Conservation (phyloP, 1,140 invertebrate genomes). For the Drosophila erecta region DNA sequence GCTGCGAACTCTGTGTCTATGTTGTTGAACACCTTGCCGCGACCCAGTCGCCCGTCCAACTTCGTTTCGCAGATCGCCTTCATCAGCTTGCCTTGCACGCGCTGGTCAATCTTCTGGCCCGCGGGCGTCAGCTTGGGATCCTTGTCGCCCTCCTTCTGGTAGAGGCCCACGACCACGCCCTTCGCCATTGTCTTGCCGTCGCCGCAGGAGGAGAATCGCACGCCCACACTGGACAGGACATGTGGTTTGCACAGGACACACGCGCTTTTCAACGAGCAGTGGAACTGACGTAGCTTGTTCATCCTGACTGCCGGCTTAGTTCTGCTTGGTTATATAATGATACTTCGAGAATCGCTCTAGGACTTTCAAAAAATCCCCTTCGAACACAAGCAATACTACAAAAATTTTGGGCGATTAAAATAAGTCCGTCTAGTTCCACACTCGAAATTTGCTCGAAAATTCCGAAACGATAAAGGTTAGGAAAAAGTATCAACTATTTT, state of each 20-base stretch:
- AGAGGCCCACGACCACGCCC: conserved; percentile 78
- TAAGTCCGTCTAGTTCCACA: conserved; percentile 19
- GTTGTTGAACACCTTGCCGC: conserved; percentile 87
- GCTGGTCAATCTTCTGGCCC: conserved; percentile 69
- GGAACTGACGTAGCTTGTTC: conserved; percentile 21
- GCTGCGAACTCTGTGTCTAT: conserved; percentile 87
- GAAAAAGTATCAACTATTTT: conserved; percentile 1
- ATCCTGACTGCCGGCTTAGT: neutral
- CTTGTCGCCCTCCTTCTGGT: conserved; percentile 71
- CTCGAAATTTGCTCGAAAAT: conserved; percentile 4
- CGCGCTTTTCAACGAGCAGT: neutral
- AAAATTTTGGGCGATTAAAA: conserved; percentile 17
- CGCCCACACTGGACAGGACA: neutral
- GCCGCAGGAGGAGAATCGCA: conserved; percentile 16
- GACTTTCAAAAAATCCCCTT: neutral
- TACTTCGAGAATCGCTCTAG: neutral
- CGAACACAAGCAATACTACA: neutral
- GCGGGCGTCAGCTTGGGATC: conserved; percentile 66
- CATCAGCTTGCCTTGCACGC: conserved; percentile 60
- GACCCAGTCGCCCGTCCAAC: conserved; percentile 84
- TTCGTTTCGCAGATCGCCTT: conserved; percentile 63
- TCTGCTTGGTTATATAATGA: neutral
- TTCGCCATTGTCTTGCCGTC: conserved; percentile 6
- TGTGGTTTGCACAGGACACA: conserved; percentile 6
- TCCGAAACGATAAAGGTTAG: conserved; percentile 11